Evolutionary conservation across 2,888 invertebrate genomes (phyloP), one percentile per base, ranked within the genome.

Genomic region (Lepidochrysops patricia): DNA sequence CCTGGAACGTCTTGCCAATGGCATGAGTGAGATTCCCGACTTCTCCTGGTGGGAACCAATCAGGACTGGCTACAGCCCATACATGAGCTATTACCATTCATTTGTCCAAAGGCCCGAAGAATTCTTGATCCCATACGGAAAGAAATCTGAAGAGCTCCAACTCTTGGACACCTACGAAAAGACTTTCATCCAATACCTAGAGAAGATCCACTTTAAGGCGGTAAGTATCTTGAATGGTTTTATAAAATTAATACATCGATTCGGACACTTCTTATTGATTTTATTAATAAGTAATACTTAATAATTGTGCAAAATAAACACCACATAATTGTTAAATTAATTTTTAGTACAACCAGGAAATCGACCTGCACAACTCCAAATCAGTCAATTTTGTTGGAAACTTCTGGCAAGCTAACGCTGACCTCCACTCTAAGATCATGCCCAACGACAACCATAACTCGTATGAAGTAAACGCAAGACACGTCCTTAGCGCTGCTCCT

Each of bases 1-100:
- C 71, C 76, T 94, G 72, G 94, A 94, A 72, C 92, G 94, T 77
- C 79, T 93, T 61, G 89, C 92, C 32, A 91, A 93, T 67, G 91
- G 91, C 19, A 71, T 93, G 63, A 92, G 91, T n/a, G 90, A 91
- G 50, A 90, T 94, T 64, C 89, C 91, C 4, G 85, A 90, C 52
- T 90, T 93, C 72, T 89, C 92, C n/a, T 92, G 91, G 87, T 94
- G 90, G 78, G 89, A 91, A 60, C 92, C 94, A 1, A 79, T 83
- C 63, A 72, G 77, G 64, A 74, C 78, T 65, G 84, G 85, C 19
- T 84, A 79, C 63, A 63, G 61, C 13, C 78, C 70, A 29, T 64
- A 65, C 26, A 58, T 70, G 56, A 63, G 62, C 25, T 66, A 68
- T 59, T 64, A 61, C 58, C 62, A 90, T 74, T 68, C 70, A 3